These are phyloP conservation scores for Pheosia gnoma DNA, from an alignment of 2,888 invertebrate genomes.

Conservation along the genomic window DNA sequence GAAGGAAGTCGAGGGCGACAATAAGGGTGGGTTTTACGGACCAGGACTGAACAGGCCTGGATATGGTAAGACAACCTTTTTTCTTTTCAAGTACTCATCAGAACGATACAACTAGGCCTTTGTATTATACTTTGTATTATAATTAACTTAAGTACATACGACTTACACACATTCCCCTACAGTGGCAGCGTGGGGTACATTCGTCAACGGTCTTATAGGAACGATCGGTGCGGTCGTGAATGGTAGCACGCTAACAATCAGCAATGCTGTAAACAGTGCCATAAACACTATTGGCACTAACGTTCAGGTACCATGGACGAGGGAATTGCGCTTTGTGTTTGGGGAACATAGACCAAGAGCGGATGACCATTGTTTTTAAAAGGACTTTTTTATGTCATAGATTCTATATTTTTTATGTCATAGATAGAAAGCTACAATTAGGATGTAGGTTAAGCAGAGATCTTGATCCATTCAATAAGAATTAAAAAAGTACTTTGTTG, in stretches of 20 bases:
- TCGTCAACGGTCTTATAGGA: constrained; percentile 68
- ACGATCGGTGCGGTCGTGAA: constrained; percentile 69
- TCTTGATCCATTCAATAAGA: too few relatives aligned
- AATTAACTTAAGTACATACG: too few relatives aligned
- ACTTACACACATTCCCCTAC: constrained; percentile 21
- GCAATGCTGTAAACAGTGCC: constrained; percentile 66
- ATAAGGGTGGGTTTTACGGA: constrained; percentile 35
- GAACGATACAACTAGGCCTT: too few relatives aligned
- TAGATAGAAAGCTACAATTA: too few relatives aligned
- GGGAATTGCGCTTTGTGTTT: constrained; percentile 30
- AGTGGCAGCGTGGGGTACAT: constrained; percentile 68
- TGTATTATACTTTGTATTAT: too few relatives aligned
- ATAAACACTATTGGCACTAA: constrained; percentile 73
- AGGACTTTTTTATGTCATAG: too few relatives aligned
- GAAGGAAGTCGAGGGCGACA: constrained; percentile 13
- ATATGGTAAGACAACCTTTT: constrained; percentile 25
- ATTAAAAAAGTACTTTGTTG: too few relatives aligned
- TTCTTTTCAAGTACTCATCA: constrained; percentile 8
- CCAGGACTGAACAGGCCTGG: constrained; percentile 24
- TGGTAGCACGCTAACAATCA: constrained; percentile 56
- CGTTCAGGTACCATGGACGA: constrained; percentile 61
- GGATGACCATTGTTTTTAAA: too few relatives aligned
- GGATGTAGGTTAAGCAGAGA: too few relatives aligned
- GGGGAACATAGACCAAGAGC: not conserved
- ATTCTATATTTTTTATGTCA: too few relatives aligned